Evolutionary conservation across 2,797 vertebrate species (phyloP), one percentile per base, ranked within the genome.

Genomic region (Distichodus sexfasciatus): DNA sequence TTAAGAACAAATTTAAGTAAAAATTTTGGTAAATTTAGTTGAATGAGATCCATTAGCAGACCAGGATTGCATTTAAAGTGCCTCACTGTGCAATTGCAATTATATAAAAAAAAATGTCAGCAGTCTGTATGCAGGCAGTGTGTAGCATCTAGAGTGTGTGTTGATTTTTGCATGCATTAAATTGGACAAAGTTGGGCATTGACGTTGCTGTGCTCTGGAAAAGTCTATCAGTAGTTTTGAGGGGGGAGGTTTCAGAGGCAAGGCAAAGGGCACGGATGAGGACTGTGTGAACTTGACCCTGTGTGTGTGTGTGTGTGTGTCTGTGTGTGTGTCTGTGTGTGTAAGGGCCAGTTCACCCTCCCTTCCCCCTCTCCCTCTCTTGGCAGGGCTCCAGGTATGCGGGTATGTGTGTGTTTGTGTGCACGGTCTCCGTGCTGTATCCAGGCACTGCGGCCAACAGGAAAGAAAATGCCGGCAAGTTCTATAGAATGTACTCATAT

Each of bases 351-450:
- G 43, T 57, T 2, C 36, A 62, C 60, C 69, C 24, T 66, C 71
- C 69, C 77, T 33, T 11, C 48, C 58, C 40, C 48, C 50, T 28
- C 7, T n/a, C n/a, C n/a, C 72, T 65, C 50, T 50, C 53, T 76
- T 82, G 78, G 74, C 76, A 23, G 1, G 26, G 33, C 41, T 66
- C 66, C 71, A 55, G 53, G 57, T 63, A 53, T 62, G 43, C 29
- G 23, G 41, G 71, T 46, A 38, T 65, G 74, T 69, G 62, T 62
- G n/a, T n/a, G n/a, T n/a, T n/a, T 78, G 46, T 66, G 61, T 63
- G 75, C 57, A 72, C 69, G 50, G 29, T 29, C 46, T 71, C 23
- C 15, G 60, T 50, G 44, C 43, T 47, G 31, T 77, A 54, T 69
- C 63, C 60, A 68, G 44, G 60, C 65, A 63, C 41, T 60, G 31